Evolutionary conservation across 2,113 vertebrate genomes (phyloP), one percentile per base, ranked within the genome.

Genomic region (Lamprologus tigripictilis): DNA sequence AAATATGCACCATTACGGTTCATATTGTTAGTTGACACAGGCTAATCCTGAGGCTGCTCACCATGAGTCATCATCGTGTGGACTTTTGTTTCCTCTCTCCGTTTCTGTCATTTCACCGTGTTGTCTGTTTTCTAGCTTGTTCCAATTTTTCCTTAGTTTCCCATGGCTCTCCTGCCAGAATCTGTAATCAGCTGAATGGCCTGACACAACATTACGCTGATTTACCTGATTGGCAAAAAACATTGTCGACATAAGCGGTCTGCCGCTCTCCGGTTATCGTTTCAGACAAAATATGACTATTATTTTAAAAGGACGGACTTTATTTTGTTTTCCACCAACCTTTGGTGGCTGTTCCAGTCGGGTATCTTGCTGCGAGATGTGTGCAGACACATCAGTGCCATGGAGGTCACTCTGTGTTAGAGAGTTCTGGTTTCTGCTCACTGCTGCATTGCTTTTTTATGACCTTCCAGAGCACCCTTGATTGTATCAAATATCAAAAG

Each of bases 31-130:
- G 87, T 88, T 92, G 88, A 94, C 93, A 90, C 87, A 35, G 85
- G 86, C 79, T 94, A 92, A 93, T 93, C 90, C 91, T 89, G 93
- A 93, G 91, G 61, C 90, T 87, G 89, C 80, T 92, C 88, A 89
- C 90, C 76, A 88, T 94, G 93, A 95, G 88, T 96, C 94, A 94
- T 94, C 93, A 79, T 47, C 85, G 90, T 88, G 90, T 81, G 16
- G 68, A 92, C 90, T 92, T 93, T 93, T 93, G 91, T 93, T 91
- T 85, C 86, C 83, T 89, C 81, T 84, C 35, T 90, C 80, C 45
- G 47, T 89, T 87, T 92, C 61, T 86, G 87, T 89, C 88, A n/a
- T 90, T 90, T 92, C 55, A 80, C 73, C 61, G 4, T 89, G 55
- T 90, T 82, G 63, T 76, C 61, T 80, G 53, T 89, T 94, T 92